Percentiles rank a stretch among this genome's conserved stretches.
Conservation (phyloP, 2,113 vertebrate genomes). For the Lanius ludovicianus region DNA sequence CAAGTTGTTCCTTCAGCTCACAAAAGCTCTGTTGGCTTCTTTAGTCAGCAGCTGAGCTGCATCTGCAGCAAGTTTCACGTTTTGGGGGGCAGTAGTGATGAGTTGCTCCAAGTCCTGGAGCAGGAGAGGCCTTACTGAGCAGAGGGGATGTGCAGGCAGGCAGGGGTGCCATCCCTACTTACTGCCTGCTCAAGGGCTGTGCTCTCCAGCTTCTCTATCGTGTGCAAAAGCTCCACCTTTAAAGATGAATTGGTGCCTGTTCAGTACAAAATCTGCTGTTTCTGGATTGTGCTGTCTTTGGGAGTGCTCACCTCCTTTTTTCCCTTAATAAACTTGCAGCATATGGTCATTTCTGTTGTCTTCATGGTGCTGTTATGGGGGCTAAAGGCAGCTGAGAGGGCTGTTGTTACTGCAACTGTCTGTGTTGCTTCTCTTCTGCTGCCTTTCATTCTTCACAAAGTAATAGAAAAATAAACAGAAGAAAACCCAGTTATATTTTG, state of each 20-base stretch:
- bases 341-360: slow-evolving; percentile 18
- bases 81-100: not conserved
- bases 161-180: not conserved
- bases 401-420: slow-evolving; percentile 19
- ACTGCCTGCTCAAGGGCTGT: not conserved
- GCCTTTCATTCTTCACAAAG: slow-evolving; percentile 52
- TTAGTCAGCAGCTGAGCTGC: not conserved
- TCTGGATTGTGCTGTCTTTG: slow-evolving; percentile 1
- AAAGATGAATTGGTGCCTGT: not conserved
- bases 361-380: slow-evolving; percentile 19
- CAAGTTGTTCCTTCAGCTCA: not conserved
- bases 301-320: not conserved
- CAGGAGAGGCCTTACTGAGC: not conserved
- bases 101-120: not conserved
- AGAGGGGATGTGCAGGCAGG: not conserved
- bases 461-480: not conserved
- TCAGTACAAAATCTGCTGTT: not conserved
- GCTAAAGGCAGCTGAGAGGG: slow-evolving; percentile 43
- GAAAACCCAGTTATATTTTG: slow-evolving; percentile 35
- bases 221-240: not conserved
- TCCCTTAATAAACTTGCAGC: slow-evolving; percentile 41
- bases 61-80: not conserved
- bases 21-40: not conserved
- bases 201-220: not conserved
- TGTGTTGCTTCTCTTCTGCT: not conserved